Base-by-base conservation (phyloP, 2,888 invertebrate genomes). In the Tanaodytes sp. region DNA sequence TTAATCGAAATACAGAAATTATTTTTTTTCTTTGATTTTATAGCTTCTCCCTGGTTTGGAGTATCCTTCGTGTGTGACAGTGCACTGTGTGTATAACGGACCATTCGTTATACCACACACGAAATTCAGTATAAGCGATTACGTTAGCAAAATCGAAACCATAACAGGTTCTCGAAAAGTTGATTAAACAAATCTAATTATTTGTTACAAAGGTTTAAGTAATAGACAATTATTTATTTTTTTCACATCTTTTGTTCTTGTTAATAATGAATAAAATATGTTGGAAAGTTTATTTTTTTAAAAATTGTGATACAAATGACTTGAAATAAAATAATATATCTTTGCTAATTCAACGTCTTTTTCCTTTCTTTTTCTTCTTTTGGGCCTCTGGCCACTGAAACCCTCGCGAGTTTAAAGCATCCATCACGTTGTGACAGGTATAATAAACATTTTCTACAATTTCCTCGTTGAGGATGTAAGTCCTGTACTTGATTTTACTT, bases 391-490 rank as follows among this genome's bases (percentile, higher is more conserved):
- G 93, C 90, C 96, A 96, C 23, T 93, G 92, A 83, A 96, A 97
- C 0, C 97, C 97, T 73, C 96, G 88, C 33, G 92, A 92, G 76
- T 91, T 91, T 11, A 97, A 86, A 8, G 96, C 88, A 80, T 96
- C 96, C 85, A 95, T 95, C 0, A 96, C 92, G 82, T 95, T 96
- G 81, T 97, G 97, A 75, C 96, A 96, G 0, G 93, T 94, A 80
- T 94, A 94, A 83, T 97, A 96, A 0, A 96, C 95, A 80, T 97
- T 97, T 73, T 95, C 93, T 94, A 97, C 96, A 0, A 95, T 96
- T 1, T 93, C 91, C 76, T 94, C 94, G 72, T 93, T 94, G 78
- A 96, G 90, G 79, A 96, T 93, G 78, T 96, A 95, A 54, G 93
- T 92, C 30, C 92, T 90, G 77, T 92, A 91, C 76, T 91, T 89